phyloP scores from a whole-genome alignment of 2,888 invertebrate species.

The Megalurothrips usitatus region DNA sequence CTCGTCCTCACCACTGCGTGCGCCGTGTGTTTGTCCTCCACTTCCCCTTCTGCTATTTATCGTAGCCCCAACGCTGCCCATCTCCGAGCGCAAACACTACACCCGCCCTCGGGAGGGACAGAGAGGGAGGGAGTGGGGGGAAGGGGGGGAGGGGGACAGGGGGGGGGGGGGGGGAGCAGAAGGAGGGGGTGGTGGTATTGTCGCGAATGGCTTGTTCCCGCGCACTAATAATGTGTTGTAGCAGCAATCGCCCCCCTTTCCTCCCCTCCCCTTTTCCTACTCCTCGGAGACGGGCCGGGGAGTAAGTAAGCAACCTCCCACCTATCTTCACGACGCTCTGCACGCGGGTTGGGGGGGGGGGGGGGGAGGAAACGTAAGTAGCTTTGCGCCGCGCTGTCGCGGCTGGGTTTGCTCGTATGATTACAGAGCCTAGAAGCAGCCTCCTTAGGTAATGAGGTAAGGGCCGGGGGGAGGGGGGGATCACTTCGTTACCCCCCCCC shows the following conservation, averaged over 20 bases:
- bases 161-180: not conserved
- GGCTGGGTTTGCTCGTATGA: constrained; percentile 25
- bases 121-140: not conserved
- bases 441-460: constrained; percentile 21
- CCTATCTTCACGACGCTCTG: too few relatives aligned
- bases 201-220: not conserved
- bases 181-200: not conserved
- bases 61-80: not conserved
- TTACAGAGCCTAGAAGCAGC: constrained; percentile 15
- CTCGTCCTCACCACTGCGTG: not conserved
- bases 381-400: constrained; percentile 17
- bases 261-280: too few relatives aligned
- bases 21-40: not conserved
- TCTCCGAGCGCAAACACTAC: not conserved
- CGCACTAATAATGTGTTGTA: not conserved
- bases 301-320: too few relatives aligned
- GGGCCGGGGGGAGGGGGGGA: not conserved
- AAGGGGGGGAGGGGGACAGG: not conserved
- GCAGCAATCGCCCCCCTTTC: too few relatives aligned
- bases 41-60: constrained; percentile 2
- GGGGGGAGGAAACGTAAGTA: constrained; percentile 1
- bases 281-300: too few relatives aligned
- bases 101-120: not conserved
- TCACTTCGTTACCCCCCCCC: not conserved
- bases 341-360: not conserved